Percentiles rank a stretch among this genome's conserved stretches.
Evolutionary conservation across 1,140 invertebrate genomes (phyloP).

Genomic region (Parapsyche elsis): DNA sequence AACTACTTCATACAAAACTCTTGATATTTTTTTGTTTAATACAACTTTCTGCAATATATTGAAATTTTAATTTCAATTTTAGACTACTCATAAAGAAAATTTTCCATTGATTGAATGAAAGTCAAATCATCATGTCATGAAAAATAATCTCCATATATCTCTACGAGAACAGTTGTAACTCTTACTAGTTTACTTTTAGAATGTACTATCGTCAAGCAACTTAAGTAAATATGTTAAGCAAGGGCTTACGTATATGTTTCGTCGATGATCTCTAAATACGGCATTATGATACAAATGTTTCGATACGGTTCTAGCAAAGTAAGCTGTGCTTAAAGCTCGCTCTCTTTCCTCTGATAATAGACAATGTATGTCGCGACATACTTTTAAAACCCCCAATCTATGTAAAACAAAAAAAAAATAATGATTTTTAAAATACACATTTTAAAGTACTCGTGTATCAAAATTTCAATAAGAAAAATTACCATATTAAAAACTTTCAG

Average conservation of each 20-base stretch:
- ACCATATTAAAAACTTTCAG: slow-evolving; percentile 12
- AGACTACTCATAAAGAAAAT: too few relatives aligned
- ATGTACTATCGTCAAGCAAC: slow-evolving; percentile 6
- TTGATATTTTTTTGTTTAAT: too few relatives aligned
- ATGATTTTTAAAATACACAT: slow-evolving; percentile 1
- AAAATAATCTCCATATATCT: too few relatives aligned
- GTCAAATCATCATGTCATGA: too few relatives aligned
- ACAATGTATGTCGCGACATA: slow-evolving; percentile 82
- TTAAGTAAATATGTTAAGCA: too few relatives aligned
- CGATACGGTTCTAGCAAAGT: slow-evolving; percentile 81
- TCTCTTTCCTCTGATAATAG: slow-evolving; percentile 85
- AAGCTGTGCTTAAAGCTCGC: slow-evolving; percentile 79
- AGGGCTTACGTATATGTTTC: slow-evolving; percentile 52
- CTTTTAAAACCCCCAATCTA: slow-evolving; percentile 54
- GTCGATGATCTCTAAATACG: slow-evolving; percentile 51
- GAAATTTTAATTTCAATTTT: too few relatives aligned
- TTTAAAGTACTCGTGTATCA: slow-evolving; percentile 28
- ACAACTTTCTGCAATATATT: too few relatives aligned
- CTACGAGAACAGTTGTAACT: too few relatives aligned
- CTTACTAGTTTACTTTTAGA: too few relatives aligned
- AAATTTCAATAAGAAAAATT: not conserved
- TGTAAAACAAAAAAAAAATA: too few relatives aligned
- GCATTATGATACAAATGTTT: slow-evolving; percentile 57
- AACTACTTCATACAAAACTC: not conserved
- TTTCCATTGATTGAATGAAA: too few relatives aligned